Percentiles rank a stretch among this genome's conserved stretches.
phyloP scores from a whole-genome alignment of 2,113 vertebrate genomes.

The Zootoca vivipara region DNA sequence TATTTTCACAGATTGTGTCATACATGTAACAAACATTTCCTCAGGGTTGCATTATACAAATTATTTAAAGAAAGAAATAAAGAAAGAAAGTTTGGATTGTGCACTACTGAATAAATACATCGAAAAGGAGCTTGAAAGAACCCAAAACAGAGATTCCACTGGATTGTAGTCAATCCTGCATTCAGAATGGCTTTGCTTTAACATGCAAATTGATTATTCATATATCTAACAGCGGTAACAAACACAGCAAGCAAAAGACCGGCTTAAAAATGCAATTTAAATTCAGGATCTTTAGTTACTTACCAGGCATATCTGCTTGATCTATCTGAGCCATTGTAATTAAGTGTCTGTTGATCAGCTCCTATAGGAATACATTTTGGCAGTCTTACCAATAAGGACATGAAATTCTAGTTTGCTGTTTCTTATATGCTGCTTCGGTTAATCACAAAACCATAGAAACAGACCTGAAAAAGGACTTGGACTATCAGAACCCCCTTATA shows the following conservation, averaged over 20 bases:
- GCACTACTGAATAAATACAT: not conserved
- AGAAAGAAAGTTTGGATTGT: not conserved
- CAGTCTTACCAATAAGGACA: slow-evolving; percentile 21
- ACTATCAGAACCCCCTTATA: not conserved
- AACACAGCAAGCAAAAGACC: not conserved
- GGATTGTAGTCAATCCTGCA: not conserved
- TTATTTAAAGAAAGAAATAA: not conserved
- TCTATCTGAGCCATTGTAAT: slow-evolving; percentile 99
- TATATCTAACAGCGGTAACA: not conserved
- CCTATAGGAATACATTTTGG: slow-evolving; percentile 76
- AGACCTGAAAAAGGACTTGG: not conserved
- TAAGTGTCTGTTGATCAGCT: slow-evolving; percentile 97
- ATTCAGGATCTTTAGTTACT: slow-evolving; percentile 47
- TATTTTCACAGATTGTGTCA: not conserved
- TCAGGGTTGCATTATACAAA: too few relatives aligned
- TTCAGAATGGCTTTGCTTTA: slow-evolving; percentile 16
- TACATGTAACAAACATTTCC: not conserved
- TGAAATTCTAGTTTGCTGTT: not conserved
- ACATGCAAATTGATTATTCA: not conserved
- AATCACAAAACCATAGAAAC: not conserved
- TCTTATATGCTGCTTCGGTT: not conserved
- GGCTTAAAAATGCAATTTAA: slow-evolving; percentile 1
- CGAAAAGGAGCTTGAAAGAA: too few relatives aligned
- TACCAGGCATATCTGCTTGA: slow-evolving; percentile 97
- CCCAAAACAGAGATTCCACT: not conserved